phyloP scores from a whole-genome alignment of 2,888 invertebrate genomes.

The Nudaria mundana region DNA sequence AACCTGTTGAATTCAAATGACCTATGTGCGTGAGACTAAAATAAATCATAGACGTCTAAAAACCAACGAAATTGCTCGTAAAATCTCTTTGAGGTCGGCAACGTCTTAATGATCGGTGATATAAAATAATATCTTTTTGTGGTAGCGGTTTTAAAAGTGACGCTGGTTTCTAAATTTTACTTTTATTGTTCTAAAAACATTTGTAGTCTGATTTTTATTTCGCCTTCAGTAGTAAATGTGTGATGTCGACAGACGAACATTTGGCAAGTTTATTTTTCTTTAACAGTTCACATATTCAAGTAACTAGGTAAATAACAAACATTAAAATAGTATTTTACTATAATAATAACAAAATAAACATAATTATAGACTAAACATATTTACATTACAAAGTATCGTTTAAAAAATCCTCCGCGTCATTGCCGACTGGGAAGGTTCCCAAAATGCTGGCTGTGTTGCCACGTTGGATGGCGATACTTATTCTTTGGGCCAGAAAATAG shows the following conservation, averaged over 20 bases:
- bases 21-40: constrained; percentile 26
- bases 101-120: constrained; percentile 50
- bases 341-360: no score
- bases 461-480: no score
- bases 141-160: constrained; percentile 15
- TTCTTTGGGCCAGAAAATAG: no score
- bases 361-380: no score
- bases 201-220: constrained; percentile 1
- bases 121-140: constrained; percentile 23
- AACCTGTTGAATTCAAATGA: constrained; percentile 13
- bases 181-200: constrained; percentile 6
- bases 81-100: constrained; percentile 55
- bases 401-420: no score
- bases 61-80: constrained; percentile 54
- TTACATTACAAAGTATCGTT: no score
- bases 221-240: not conserved
- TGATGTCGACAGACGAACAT: not conserved
- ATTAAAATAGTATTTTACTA: no score
- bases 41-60: constrained; percentile 51
- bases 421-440: no score
- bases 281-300: not conserved
- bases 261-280: not conserved
- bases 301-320: no score
- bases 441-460: no score
- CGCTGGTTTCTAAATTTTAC: not conserved